Evolutionary conservation across 2,113 vertebrate species (phyloP).

Genomic region (Serinus canaria): DNA sequence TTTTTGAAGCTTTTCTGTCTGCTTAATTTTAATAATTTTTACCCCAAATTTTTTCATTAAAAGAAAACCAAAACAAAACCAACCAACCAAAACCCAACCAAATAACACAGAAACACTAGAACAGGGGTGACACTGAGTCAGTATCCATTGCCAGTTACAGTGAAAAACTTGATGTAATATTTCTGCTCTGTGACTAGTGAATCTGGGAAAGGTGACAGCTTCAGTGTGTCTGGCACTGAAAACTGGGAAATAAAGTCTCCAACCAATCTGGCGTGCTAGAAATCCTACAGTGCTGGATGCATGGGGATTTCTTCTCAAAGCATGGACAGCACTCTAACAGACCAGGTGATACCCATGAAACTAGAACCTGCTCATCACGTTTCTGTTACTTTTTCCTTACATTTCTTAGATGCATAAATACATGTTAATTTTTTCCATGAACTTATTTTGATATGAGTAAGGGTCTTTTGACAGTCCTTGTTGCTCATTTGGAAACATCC

Average conservation of each 20-base stretch:
- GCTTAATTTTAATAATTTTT: not conserved
- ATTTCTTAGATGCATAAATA: not conserved
- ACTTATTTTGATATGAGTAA: not conserved
- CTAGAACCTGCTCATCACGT: not conserved
- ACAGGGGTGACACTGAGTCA: not conserved
- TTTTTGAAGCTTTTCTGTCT: not conserved
- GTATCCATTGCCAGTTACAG: not conserved
- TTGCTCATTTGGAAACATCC: rapidly evolving
- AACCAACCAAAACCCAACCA: rapidly evolving
- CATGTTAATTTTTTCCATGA: not conserved
- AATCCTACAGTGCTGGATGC: not conserved
- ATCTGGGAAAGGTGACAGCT: not conserved
- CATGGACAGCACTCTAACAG: no score
- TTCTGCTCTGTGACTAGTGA: not conserved
- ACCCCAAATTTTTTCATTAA: not conserved
- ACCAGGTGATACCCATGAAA: not conserved
- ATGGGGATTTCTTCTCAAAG: not conserved
- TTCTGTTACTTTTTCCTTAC: not conserved
- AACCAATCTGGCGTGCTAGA: not conserved
- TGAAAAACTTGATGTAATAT: not conserved
- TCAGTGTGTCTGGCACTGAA: not conserved
- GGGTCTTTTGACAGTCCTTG: not conserved
- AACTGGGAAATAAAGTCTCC: not conserved
- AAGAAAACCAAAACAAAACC: not conserved
- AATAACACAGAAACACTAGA: not conserved